These are phyloP conservation scores for Cotesia vestalis DNA, from an alignment of 1,140 invertebrate species.

Conservation along the genomic window DNA sequence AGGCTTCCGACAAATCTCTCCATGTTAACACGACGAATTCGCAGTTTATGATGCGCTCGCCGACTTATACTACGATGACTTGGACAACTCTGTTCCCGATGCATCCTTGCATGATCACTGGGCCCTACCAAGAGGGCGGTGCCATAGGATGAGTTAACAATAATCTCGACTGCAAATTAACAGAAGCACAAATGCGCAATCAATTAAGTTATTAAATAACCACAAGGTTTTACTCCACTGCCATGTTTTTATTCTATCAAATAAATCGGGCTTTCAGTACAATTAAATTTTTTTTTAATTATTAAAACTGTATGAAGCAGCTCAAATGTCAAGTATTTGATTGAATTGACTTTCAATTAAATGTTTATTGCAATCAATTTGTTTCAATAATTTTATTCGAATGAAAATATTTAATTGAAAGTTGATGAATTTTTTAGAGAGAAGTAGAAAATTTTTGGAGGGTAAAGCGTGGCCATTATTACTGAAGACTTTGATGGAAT, in stretches of 20 bases:
- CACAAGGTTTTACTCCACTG: constrained; percentile 47
- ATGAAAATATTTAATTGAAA: neutral
- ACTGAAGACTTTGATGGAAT: constrained; percentile 44
- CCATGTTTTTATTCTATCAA: constrained; percentile 57
- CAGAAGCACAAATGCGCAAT: constrained; percentile 20
- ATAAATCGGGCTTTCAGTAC: neutral
- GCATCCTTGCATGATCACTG: constrained; percentile 83
- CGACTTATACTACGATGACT: constrained; percentile 80
- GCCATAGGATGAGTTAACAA: constrained; percentile 59
- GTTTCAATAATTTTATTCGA: no score
- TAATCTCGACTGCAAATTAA: neutral
- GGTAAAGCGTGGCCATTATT: constrained; percentile 30
- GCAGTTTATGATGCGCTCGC: constrained; percentile 74
- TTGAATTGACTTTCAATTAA: no score
- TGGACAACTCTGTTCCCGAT: constrained; percentile 86
- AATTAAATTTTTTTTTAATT: constrained; percentile 22
- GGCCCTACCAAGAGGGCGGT: constrained; percentile 78
- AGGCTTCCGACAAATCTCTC: constrained; percentile 28
- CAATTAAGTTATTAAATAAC: constrained; percentile 13
- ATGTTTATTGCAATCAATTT: neutral
- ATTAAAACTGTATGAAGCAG: constrained; percentile 45
- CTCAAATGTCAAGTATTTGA: constrained; percentile 16
- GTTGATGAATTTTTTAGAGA: neutral
- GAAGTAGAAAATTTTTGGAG: no score
- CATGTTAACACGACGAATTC: constrained; percentile 54